Conservation (phyloP, 2,797 vertebrate species). For the Gymnothorax reevesii region DNA sequence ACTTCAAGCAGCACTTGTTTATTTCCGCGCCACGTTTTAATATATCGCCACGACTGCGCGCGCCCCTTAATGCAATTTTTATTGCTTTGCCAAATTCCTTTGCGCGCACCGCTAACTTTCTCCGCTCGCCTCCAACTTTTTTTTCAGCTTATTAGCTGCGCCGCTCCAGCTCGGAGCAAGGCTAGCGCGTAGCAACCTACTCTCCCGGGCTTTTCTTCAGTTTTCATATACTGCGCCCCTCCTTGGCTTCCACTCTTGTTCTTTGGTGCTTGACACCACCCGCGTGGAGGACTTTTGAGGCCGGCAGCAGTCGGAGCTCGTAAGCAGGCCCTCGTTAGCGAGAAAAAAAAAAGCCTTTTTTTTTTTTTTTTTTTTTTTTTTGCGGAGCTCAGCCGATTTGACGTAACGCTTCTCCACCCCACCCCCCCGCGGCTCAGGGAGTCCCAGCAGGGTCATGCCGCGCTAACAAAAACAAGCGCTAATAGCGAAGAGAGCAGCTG, state of each 20-base stretch:
- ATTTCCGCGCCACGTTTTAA: too few species aligned
- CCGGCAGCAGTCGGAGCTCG: not conserved
- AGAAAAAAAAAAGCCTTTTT: not conserved
- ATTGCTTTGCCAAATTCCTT: too few species aligned
- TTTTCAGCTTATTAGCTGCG: too few species aligned
- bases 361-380: not conserved
- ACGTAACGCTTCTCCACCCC: not conserved
- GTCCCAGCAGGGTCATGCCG: not conserved
- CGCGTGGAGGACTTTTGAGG: not conserved
- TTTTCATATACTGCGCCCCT: too few species aligned
- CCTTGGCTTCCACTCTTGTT: not conserved
- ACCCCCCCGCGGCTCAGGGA: not conserved
- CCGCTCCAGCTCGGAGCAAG: too few species aligned
- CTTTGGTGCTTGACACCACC: not conserved
- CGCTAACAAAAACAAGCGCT: not conserved
- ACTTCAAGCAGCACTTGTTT: too few species aligned
- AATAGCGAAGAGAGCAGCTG: not conserved
- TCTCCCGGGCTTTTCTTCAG: too few species aligned
- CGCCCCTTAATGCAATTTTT: too few species aligned
- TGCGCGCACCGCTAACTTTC: too few species aligned
- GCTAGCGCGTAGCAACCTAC: too few species aligned
- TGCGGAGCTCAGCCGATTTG: not conserved
- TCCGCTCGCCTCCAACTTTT: too few species aligned
- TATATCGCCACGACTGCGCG: too few species aligned
- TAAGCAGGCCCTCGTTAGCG: not conserved